phyloP scores from a whole-genome alignment of 2,888 invertebrate genomes.

The Agonopterix heracliana region DNA sequence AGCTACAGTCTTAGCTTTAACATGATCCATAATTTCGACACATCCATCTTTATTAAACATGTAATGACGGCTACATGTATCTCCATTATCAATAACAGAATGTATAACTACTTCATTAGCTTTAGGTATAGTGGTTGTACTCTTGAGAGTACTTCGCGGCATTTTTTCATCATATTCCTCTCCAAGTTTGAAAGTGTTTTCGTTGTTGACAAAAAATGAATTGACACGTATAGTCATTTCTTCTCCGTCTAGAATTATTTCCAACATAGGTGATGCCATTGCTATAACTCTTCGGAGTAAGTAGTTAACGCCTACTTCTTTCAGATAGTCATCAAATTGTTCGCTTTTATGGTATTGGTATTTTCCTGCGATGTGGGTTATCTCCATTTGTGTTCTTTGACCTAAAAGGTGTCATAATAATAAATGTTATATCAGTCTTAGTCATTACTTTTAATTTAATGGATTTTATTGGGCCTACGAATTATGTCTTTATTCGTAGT shows the following conservation, averaged over 20 bases:
- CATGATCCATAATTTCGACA: constrained; percentile 5
- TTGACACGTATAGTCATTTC: constrained; percentile 62
- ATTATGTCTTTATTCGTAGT: too few relatives aligned
- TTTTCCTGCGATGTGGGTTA: constrained; percentile 35
- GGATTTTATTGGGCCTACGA: too few relatives aligned
- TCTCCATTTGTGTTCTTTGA: neutral
- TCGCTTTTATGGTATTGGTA: constrained; percentile 69
- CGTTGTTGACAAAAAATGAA: constrained; percentile 54
- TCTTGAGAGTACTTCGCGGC: constrained; percentile 41
- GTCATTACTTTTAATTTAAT: too few relatives aligned
- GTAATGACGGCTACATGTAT: constrained; percentile 48
- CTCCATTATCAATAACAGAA: constrained; percentile 39
- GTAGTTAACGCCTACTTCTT: constrained; percentile 69
- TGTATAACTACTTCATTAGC: constrained; percentile 38
- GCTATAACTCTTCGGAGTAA: constrained; percentile 71
- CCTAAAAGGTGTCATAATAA: too few relatives aligned
- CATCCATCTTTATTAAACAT: constrained; percentile 41
- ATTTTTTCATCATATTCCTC: constrained; percentile 73
- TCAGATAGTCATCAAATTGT: constrained; percentile 71
- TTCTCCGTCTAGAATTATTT: constrained; percentile 47
- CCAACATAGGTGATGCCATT: constrained; percentile 59
- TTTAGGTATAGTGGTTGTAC: constrained; percentile 10
- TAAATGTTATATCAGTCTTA: too few relatives aligned
- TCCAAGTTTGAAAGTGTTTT: constrained; percentile 56
- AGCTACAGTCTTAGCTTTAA: neutral